Conservation (phyloP, 2,797 vertebrate species). For the Sus cebifrons region DNA sequence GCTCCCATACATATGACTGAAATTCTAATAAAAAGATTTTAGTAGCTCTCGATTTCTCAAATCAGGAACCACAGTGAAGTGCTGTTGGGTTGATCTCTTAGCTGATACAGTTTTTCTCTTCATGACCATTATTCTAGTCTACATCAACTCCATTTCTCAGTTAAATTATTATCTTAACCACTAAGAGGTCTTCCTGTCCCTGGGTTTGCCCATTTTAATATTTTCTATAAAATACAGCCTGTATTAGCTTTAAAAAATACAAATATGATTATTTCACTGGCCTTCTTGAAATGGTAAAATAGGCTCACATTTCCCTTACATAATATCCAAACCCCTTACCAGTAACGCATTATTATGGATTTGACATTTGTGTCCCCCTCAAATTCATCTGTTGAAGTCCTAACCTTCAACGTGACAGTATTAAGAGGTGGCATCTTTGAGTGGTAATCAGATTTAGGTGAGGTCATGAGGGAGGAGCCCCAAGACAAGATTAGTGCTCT, state of each 20-base stretch:
- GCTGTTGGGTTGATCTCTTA: neutral
- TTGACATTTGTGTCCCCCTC: neutral
- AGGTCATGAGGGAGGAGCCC: neutral
- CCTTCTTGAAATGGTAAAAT: slow-evolving; percentile 7
- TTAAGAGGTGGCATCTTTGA: neutral
- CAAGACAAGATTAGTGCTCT: neutral
- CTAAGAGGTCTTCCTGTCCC: neutral
- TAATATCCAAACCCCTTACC: neutral
- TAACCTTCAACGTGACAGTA: neutral
- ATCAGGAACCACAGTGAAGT: neutral
- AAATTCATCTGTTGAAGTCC: neutral
- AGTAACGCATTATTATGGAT: neutral
- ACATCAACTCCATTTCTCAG: neutral
- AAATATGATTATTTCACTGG: slow-evolving; percentile 17
- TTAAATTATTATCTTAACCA: neutral
- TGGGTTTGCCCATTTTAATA: slow-evolving; percentile 1
- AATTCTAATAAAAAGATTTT: slow-evolving; percentile 28
- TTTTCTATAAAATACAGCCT: neutral
- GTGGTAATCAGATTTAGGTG: neutral
- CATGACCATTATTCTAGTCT: neutral
- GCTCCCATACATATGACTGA: neutral
- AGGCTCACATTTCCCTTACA: neutral
- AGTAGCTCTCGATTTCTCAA: neutral
- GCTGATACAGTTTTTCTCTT: neutral
- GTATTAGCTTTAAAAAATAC: neutral